Evolutionary conservation across 2,888 invertebrate genomes (phyloP).

Genomic region (Gari tellinella): DNA sequence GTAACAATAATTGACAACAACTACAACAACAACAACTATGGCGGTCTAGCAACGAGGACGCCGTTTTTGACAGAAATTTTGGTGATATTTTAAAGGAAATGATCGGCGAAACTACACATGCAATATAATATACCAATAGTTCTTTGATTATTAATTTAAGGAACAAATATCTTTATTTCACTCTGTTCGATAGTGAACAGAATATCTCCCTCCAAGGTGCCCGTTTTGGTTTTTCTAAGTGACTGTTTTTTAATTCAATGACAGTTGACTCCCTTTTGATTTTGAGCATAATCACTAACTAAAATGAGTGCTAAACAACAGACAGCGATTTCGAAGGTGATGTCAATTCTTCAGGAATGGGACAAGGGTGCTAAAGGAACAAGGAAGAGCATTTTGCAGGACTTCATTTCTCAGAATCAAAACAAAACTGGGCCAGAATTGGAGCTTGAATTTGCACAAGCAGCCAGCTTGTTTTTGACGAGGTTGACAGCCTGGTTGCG

Average conservation of each 20-base stretch:
- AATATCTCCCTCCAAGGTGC: slow-evolving; percentile 6
- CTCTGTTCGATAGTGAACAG: too few species aligned
- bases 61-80: slow-evolving; percentile 3
- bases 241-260: too few species aligned
- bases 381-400: slow-evolving; percentile 81
- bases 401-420: slow-evolving; percentile 83
- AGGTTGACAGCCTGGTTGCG: slow-evolving; percentile 83
- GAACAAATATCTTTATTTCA: too few species aligned
- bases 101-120: too few species aligned
- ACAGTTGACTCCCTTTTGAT: too few species aligned
- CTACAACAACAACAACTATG: slow-evolving; percentile 63
- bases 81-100: not conserved
- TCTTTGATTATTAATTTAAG: too few species aligned
- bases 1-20: too few species aligned
- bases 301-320: slow-evolving; percentile 82
- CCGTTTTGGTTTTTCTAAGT: not conserved
- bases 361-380: slow-evolving; percentile 82
- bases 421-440: slow-evolving; percentile 84
- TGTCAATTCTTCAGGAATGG: slow-evolving; percentile 83
- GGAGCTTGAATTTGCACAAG: slow-evolving; percentile 84
- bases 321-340: slow-evolving; percentile 81
- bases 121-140: too few species aligned
- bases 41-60: slow-evolving; percentile 72
- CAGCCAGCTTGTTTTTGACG: slow-evolving; percentile 83
- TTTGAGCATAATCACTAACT: too few species aligned